phyloP scores from a whole-genome alignment of 1,140 invertebrate species.

The Cyclargus thomasi region DNA sequence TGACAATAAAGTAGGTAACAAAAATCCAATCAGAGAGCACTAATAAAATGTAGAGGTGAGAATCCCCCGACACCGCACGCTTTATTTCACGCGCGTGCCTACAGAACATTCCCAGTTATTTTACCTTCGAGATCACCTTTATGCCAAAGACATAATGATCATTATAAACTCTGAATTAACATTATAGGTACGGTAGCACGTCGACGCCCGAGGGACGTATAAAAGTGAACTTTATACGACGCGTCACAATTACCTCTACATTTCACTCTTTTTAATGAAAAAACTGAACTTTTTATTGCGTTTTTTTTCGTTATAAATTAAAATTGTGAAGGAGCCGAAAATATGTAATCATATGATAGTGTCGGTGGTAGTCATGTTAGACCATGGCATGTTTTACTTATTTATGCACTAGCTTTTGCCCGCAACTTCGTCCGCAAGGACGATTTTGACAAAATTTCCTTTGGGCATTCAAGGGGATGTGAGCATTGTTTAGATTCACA shows the following conservation, averaged over 20 bases:
- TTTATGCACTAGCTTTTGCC: too few relatives aligned
- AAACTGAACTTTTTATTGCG: background rate
- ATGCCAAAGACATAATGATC: too few relatives aligned
- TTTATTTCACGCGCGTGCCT: background rate
- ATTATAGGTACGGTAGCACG: background rate
- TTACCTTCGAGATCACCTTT: too few relatives aligned
- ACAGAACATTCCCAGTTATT: background rate
- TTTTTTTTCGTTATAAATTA: background rate
- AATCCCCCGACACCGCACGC: background rate
- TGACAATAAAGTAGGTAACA: constrained; percentile 1
- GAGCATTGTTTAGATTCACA: too few relatives aligned
- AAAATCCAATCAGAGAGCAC: background rate
- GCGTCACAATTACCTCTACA: background rate
- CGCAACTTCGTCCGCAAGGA: too few relatives aligned
- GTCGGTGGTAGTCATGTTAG: too few relatives aligned
- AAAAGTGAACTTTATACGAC: constrained; percentile 1
- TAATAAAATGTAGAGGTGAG: background rate
- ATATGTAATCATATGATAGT: too few relatives aligned
- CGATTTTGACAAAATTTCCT: too few relatives aligned
- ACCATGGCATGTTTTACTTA: too few relatives aligned
- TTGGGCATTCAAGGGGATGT: too few relatives aligned
- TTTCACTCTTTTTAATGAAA: background rate
- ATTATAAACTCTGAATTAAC: too few relatives aligned
- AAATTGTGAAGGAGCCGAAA: background rate
- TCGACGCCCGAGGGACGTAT: background rate